phyloP scores from a whole-genome alignment of 2,888 invertebrate genomes.

The Mythimna loreyi region DNA sequence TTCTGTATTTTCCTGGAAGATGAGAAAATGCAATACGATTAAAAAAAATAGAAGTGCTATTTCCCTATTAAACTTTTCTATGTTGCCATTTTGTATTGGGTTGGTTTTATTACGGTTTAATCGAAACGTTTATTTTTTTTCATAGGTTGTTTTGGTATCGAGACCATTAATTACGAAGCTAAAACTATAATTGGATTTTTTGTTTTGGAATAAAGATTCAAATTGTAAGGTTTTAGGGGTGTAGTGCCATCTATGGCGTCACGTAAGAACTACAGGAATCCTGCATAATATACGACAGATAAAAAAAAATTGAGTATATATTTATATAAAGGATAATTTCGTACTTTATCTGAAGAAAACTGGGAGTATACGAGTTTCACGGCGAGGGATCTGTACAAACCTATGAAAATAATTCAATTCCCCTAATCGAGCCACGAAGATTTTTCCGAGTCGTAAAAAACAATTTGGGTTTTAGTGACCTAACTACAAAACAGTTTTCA shows the following conservation, averaged over 20 bases:
- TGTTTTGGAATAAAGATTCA: slow-evolving; percentile 15
- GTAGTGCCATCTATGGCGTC: too few species aligned
- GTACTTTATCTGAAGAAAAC: neutral
- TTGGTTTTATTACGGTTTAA: neutral
- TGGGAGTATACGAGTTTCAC: too few species aligned
- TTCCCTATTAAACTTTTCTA: slow-evolving; percentile 1
- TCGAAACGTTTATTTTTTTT: neutral
- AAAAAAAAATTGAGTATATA: too few species aligned
- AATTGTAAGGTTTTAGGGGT: slow-evolving; percentile 16
- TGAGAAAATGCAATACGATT: slow-evolving; percentile 33
- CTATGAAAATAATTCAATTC: too few species aligned
- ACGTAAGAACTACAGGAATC: too few species aligned
- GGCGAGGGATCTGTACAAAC: too few species aligned
- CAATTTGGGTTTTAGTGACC: too few species aligned
- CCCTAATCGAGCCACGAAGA: too few species aligned
- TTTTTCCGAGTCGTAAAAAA: too few species aligned
- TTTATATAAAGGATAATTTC: too few species aligned
- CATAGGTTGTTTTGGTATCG: neutral
- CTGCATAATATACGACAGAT: too few species aligned
- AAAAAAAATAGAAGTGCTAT: slow-evolving; percentile 13
- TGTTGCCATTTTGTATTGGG: neutral
- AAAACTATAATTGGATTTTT: slow-evolving; percentile 11
- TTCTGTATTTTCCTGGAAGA: slow-evolving; percentile 90
- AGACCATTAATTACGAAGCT: neutral
- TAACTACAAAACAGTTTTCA: too few species aligned